These are phyloP conservation scores for Daphoenositta chrysoptera DNA, from an alignment of 2,113 vertebrate species.

Conservation along the genomic window DNA sequence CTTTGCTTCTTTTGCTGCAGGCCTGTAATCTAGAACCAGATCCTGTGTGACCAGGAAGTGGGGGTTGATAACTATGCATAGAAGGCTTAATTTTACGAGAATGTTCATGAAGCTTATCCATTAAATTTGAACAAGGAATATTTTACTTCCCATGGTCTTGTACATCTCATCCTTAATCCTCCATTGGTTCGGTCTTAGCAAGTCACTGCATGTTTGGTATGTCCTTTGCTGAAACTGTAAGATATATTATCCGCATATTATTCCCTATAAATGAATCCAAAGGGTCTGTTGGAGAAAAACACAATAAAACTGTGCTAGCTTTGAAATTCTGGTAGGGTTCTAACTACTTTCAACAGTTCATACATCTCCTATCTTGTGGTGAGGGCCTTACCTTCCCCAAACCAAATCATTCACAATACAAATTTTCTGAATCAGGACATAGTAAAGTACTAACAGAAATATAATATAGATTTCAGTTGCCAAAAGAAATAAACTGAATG, in stretches of 20 bases:
- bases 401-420: not conserved
- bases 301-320: not conserved
- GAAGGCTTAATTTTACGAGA: not conserved
- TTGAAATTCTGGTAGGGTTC: not conserved
- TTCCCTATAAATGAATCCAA: not conserved
- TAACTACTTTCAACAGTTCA: not conserved
- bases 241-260: not conserved
- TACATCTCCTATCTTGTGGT: not conserved
- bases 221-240: not conserved
- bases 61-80: not conserved
- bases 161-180: not conserved
- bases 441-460: not conserved
- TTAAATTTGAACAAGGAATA: not conserved
- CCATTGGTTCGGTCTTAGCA: not conserved
- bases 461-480: not conserved
- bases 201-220: not conserved
- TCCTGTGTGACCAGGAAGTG: not conserved
- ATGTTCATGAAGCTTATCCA: not conserved
- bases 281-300: not conserved
- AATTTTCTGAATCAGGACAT: not conserved
- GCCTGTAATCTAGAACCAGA: not conserved
- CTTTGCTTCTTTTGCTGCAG: not conserved
- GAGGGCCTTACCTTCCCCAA: not conserved
- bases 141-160: not conserved
- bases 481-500: not conserved